These are phyloP conservation scores for Dendrolimus houi DNA, from an alignment of 2,888 invertebrate genomes.

Conservation along the genomic window DNA sequence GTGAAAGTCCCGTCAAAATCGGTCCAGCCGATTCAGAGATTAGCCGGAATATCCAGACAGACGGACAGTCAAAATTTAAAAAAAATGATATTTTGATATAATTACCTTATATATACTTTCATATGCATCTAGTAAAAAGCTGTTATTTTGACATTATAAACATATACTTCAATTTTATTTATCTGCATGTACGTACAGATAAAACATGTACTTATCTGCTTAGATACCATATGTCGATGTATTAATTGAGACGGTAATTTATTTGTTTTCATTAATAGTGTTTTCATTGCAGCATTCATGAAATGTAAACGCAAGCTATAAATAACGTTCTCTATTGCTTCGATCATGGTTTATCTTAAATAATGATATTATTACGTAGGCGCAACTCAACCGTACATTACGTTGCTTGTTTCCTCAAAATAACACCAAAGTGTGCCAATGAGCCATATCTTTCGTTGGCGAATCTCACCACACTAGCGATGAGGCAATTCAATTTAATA, in stretches of 20 bases:
- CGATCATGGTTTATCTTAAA: not conserved
- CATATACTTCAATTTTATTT: too few relatives aligned
- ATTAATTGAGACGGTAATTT: not conserved
- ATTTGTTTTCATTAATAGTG: not conserved
- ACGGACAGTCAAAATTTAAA: too few relatives aligned
- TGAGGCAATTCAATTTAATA: slow-evolving; percentile 28
- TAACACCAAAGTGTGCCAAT: slow-evolving; percentile 26
- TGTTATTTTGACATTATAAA: too few relatives aligned
- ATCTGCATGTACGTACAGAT: too few relatives aligned
- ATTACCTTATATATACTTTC: too few relatives aligned
- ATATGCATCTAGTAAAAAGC: too few relatives aligned
- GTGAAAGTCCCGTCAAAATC: too few relatives aligned
- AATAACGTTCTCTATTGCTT: not conserved
- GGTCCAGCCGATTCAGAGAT: too few relatives aligned
- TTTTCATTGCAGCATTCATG: not conserved
- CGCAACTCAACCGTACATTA: not conserved
- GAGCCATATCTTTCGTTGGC: slow-evolving; percentile 23
- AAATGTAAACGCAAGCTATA: not conserved
- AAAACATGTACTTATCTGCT: too few relatives aligned
- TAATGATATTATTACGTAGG: not conserved
- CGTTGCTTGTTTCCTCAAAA: slow-evolving; percentile 21
- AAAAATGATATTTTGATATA: too few relatives aligned
- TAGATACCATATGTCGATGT: too few relatives aligned
- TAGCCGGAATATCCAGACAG: too few relatives aligned
- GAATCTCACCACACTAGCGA: slow-evolving; percentile 19